Percentiles rank a stretch among this genome's conserved stretches.
These are phyloP conservation scores for Pseudopleuronectes americanus DNA, from an alignment of 2,797 vertebrate genomes.

Conservation along the genomic window DNA sequence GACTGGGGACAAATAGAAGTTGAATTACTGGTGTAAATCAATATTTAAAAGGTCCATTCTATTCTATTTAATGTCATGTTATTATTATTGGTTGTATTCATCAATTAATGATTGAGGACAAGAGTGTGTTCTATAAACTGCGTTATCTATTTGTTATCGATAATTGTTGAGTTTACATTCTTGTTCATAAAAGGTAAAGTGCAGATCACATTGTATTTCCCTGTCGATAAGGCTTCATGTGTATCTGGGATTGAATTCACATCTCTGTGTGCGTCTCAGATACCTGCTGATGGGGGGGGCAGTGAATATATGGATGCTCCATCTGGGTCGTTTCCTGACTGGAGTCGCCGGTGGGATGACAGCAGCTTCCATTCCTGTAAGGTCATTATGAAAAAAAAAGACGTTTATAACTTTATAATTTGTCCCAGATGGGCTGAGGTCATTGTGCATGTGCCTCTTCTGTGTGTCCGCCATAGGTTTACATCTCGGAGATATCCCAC, in stretches of 20 bases:
- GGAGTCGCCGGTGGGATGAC: constrained; percentile 92
- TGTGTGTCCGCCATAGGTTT: constrained; percentile 84
- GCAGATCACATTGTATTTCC: too few species aligned
- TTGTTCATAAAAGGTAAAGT: too few species aligned
- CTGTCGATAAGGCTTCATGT: background rate
- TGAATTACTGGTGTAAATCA: too few species aligned
- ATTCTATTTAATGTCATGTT: too few species aligned
- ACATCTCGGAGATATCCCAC: constrained; percentile 95
- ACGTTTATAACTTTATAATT: background rate
- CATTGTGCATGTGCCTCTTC: background rate
- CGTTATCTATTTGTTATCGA: too few species aligned
- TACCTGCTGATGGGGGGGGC: constrained; percentile 89
- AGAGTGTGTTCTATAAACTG: too few species aligned
- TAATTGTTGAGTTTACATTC: too few species aligned
- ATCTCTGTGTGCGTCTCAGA: constrained; percentile 50
- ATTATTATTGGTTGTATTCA: too few species aligned
- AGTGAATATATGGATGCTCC: constrained; percentile 87
- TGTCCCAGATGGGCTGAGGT: background rate
- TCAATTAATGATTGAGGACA: too few species aligned
- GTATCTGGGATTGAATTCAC: background rate
- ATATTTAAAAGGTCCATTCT: too few species aligned
- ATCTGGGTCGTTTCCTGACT: constrained; percentile 89
- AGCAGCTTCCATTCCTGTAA: constrained; percentile 92
- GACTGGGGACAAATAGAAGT: too few species aligned
- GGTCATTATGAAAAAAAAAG: constrained; percentile 40